A percentile compares a stretch with the other conserved stretches of the same genome.
Evolutionary conservation across 1,140 invertebrate species (phyloP).

Genomic region (Druon quercuslanigerum): DNA sequence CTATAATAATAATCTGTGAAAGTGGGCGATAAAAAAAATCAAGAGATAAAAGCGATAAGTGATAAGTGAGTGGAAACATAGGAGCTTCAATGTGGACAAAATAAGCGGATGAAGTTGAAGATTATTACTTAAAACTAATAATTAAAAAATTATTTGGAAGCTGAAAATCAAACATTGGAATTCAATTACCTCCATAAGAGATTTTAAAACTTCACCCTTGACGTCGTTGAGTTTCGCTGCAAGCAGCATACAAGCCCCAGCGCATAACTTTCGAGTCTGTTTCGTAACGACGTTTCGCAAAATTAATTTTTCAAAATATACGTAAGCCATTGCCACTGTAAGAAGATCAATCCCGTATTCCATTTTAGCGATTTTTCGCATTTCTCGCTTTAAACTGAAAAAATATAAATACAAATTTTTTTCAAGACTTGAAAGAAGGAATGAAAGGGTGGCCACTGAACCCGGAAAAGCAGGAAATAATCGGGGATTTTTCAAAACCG

Average conservation of each 20-base stretch:
- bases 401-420: constrained; percentile 39
- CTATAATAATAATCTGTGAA: too few species aligned
- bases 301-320: constrained; percentile 98
- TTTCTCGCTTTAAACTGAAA: constrained; percentile 93
- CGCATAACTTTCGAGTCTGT: constrained; percentile 95
- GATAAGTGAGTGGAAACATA: too few species aligned
- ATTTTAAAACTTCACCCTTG: constrained; percentile 90
- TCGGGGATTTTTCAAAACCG: too few species aligned
- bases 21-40: too few species aligned
- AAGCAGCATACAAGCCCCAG: constrained; percentile 93
- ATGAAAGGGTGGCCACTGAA: background rate
- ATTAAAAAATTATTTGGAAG: constrained; percentile 15
- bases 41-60: too few species aligned
- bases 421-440: background rate
- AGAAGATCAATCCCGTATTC: constrained; percentile 91
- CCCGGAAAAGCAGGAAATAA: too few species aligned
- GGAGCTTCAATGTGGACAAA: too few species aligned
- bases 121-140: too few species aligned
- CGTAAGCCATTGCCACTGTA: constrained; percentile 96
- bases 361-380: constrained; percentile 93
- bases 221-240: constrained; percentile 98
- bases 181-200: constrained; percentile 87
- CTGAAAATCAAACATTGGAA: background rate
- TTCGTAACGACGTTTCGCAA: constrained; percentile 95
- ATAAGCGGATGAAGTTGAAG: too few species aligned